Percentiles rank a stretch among this genome's conserved stretches.
These are phyloP conservation scores for Polypterus bichir DNA, from an alignment of 2,113 vertebrate genomes.

Conservation along the genomic window DNA sequence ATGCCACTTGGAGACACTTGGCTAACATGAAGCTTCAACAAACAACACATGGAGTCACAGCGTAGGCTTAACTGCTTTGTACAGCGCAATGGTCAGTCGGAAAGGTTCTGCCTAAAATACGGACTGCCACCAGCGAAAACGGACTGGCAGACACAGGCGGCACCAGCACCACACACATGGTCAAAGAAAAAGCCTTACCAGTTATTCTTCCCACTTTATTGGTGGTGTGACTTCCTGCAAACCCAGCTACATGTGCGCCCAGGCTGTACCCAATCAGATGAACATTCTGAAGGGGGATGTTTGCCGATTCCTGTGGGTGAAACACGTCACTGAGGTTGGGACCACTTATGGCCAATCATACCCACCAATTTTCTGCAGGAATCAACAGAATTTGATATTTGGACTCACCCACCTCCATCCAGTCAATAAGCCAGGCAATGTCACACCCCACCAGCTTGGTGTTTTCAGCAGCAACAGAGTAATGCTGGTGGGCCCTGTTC, in stretches of 20 bases:
- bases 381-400: background rate
- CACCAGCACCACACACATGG: no score
- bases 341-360: no score
- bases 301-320: conserved; percentile 53
- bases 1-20: no score
- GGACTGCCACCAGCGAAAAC: no score
- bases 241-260: conserved; percentile 82
- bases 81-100: no score
- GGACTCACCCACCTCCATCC: conserved; percentile 47
- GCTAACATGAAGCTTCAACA: no score
- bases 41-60: no score
- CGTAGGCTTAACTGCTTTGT: no score
- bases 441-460: conserved; percentile 49
- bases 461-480: conserved; percentile 48
- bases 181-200: conserved; percentile 45
- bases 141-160: no score
- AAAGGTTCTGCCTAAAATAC: no score
- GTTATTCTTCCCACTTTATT: conserved; percentile 91
- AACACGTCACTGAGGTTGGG: no score
- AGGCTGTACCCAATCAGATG: conserved; percentile 93
- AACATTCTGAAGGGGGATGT: conserved; percentile 67
- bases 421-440: conserved; percentile 50
- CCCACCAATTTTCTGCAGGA: no score
- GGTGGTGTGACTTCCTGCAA: conserved; percentile 73
- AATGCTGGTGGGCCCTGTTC: conserved; percentile 51